Evolutionary conservation across 2,888 invertebrate species (phyloP).

Genomic region (Carabus problematicus): DNA sequence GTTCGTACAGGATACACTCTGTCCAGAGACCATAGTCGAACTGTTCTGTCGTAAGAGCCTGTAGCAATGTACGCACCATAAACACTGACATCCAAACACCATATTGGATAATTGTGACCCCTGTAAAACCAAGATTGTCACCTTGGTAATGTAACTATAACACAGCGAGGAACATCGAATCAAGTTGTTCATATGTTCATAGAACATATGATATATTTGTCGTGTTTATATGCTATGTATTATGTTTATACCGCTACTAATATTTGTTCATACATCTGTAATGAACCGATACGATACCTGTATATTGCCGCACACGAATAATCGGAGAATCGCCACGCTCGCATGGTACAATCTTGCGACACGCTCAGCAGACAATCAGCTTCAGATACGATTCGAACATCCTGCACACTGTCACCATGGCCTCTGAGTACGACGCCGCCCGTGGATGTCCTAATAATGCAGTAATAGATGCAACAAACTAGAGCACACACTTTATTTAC

Average conservation of each 20-base stretch:
- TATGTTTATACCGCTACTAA: no score
- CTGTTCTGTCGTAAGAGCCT: slow-evolving; percentile 81
- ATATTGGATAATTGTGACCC: slow-evolving; percentile 90
- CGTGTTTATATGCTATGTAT: no score
- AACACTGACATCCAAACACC: slow-evolving; percentile 80
- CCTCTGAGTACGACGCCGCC: slow-evolving; percentile 72
- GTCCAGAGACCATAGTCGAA: slow-evolving; percentile 82
- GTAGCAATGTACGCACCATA: slow-evolving; percentile 76
- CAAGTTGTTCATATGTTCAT: neutral
- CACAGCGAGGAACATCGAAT: neutral
- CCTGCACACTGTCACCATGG: slow-evolving; percentile 76
- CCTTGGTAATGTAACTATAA: no score
- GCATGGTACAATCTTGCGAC: slow-evolving; percentile 79
- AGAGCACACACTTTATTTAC: neutral
- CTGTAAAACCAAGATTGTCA: slow-evolving; percentile 59
- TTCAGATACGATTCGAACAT: slow-evolving; percentile 67
- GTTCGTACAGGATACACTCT: slow-evolving; percentile 82
- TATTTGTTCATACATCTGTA: no score
- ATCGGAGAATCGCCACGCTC: slow-evolving; percentile 76
- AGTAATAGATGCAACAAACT: slow-evolving; percentile 16
- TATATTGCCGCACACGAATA: slow-evolving; percentile 75
- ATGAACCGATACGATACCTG: slow-evolving; percentile 59
- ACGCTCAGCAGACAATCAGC: slow-evolving; percentile 74
- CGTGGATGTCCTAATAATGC: slow-evolving; percentile 61
- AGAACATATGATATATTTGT: neutral